Base-by-base conservation (phyloP, 2,113 vertebrate species). In the Alosa alosa region DNA sequence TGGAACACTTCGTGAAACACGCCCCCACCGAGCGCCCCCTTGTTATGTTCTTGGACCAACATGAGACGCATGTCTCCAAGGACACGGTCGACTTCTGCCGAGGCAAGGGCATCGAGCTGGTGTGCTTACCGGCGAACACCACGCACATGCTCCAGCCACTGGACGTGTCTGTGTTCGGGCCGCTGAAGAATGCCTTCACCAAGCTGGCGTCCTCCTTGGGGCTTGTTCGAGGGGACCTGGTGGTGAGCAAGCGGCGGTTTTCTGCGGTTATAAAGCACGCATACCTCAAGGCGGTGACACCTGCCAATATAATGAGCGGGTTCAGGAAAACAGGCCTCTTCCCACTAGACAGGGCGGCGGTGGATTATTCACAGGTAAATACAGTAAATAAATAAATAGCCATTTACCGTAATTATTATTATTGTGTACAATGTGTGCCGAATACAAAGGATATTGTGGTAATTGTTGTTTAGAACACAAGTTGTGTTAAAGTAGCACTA, bases 11-110 rank as follows among this genome's bases (percentile, higher is more conserved):
- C 1, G 31, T 31, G 31, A 31, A 81, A 17, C 46, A 81, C 20
- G 72, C 47, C 13, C 84, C 49, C 8, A 47, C 44, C 5, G 72
- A 85, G 72, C 81, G 84, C 15, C 84, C 64, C 45, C 84, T 85
- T n/a, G 15, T 84, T 45, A 17, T 85, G 22, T 49, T 81, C 44
- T 25, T 85, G 72, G 84, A 85, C 50, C 49, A 57, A 39, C 25
- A 85, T 5, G 47, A 81, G 31, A 50, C 84, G 2, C 84, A 85
- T 25, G 64, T 78, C 17, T 85, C 9, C 44, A 78, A 49, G 25
- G 45, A 55, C 17, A 15, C 39, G 60, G 60, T 85, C 44, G 64
- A 47, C 20, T 46, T 75, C 45, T 85, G 84, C 68, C 45, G 64
- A 20, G 45, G 44, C 20, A 78, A 81, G 44, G 3, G 46, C 22